A percentile compares a stretch with the other conserved stretches of the same genome.
These are phyloP conservation scores for Papilio aristodemus DNA, from an alignment of 1,140 invertebrate species.

Conservation along the genomic window DNA sequence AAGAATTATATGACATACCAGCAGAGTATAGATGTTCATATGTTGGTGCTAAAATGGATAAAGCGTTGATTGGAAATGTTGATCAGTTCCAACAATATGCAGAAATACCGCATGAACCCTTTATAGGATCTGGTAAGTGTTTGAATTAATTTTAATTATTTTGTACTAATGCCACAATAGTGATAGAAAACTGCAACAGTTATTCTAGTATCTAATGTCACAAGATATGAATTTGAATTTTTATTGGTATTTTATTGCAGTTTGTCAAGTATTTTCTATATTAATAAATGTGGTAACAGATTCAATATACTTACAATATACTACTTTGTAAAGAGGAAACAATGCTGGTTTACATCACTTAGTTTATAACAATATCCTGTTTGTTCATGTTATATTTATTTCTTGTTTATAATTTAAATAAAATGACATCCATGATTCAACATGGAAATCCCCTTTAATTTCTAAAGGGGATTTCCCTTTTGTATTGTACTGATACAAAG, in stretches of 20 bases:
- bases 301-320: not conserved
- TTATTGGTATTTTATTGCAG: not conserved
- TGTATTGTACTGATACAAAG: not conserved
- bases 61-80: slow-evolving; percentile 75
- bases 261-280: not conserved
- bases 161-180: too few species aligned
- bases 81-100: slow-evolving; percentile 67
- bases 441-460: too few species aligned
- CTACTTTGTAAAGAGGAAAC: not conserved
- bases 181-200: slow-evolving; percentile 25
- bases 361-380: not conserved
- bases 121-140: slow-evolving; percentile 64
- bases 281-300: not conserved
- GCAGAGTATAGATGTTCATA: slow-evolving; percentile 83
- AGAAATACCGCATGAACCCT: slow-evolving; percentile 71
- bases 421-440: not conserved
- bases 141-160: too few species aligned
- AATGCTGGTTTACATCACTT: not conserved
- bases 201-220: too few species aligned
- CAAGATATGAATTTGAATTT: not conserved
- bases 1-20: slow-evolving; percentile 94
- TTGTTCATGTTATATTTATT: not conserved
- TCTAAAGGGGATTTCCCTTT: not conserved
- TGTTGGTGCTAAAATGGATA: slow-evolving; percentile 82
- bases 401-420: not conserved